Conservation (phyloP, 2,888 invertebrate species). For the Pandemis cinnamomeana region DNA sequence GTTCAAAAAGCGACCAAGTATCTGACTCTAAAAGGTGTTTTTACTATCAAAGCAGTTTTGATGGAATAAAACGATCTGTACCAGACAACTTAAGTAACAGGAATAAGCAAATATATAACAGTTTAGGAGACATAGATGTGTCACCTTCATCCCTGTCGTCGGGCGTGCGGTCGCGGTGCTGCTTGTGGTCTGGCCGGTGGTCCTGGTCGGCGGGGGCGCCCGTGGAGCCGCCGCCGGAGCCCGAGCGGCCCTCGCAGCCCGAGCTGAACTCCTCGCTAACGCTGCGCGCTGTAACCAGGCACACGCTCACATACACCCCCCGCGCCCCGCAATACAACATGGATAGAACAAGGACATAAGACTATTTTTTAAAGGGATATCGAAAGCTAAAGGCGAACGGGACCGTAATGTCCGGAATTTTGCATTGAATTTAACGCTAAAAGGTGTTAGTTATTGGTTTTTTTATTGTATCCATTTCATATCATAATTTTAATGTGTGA, state of each 20-base stretch:
- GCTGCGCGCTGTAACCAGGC: conserved; percentile 91
- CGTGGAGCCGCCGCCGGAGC: conserved; percentile 86
- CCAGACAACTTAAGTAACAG: no score
- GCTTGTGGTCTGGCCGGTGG: conserved; percentile 81
- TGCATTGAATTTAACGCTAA: background rate
- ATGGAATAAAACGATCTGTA: no score
- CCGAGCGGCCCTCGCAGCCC: conserved; percentile 97
- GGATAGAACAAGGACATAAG: conserved; percentile 26
- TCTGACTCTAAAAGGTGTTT: no score
- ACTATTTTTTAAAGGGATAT: background rate
- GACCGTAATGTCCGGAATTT: background rate
- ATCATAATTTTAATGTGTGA: conserved; percentile 32
- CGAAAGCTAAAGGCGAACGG: background rate
- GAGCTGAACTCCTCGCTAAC: conserved; percentile 99
- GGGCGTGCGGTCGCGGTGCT: conserved; percentile 89
- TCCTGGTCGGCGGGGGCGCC: conserved; percentile 79
- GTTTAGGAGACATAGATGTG: background rate
- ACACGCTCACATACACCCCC: conserved; percentile 74
- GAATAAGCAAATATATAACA: no score
- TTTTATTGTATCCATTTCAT: conserved; percentile 37
- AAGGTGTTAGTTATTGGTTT: conserved; percentile 17
- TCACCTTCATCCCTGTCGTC: conserved; percentile 97
- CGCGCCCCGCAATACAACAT: conserved; percentile 47
- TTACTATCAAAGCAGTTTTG: no score
- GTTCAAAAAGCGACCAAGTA: no score